phyloP scores from a whole-genome alignment of 1,140 invertebrate genomes.

The Dendroctonus valens region DNA sequence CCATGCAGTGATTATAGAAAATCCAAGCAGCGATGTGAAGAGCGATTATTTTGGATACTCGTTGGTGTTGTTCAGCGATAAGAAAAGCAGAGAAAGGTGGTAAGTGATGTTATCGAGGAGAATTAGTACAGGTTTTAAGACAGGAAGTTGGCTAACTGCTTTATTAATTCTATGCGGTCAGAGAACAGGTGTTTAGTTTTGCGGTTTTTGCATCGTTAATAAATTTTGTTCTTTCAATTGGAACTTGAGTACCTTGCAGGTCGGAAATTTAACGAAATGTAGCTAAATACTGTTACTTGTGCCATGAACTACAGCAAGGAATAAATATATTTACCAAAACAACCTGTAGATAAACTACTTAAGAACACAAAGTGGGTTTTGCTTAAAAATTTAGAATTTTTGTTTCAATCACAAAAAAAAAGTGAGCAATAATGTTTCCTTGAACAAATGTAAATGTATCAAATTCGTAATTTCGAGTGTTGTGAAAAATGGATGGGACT shows the following conservation, averaged over 20 bases:
- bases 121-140: background rate
- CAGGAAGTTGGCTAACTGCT: background rate
- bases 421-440: too few species aligned
- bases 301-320: too few species aligned
- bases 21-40: background rate
- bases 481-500: too few species aligned
- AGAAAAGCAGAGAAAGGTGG: conserved; percentile 2
- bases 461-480: too few species aligned
- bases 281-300: too few species aligned
- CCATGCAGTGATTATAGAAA: conserved; percentile 17
- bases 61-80: conserved; percentile 12
- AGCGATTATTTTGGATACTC: conserved; percentile 25
- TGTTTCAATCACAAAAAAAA: too few species aligned
- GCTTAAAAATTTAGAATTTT: too few species aligned
- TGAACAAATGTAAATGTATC: too few species aligned
- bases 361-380: too few species aligned
- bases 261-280: too few species aligned
- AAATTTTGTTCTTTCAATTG: background rate
- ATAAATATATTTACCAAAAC: too few species aligned
- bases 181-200: background rate
- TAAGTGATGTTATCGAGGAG: conserved; percentile 8
- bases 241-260: background rate
- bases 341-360: too few species aligned
- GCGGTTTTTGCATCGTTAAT: background rate
- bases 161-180: background rate